A percentile compares a stretch with the other conserved stretches of the same genome.
phyloP scores from a whole-genome alignment of 2,113 vertebrate species.

The Varanus salvator region DNA sequence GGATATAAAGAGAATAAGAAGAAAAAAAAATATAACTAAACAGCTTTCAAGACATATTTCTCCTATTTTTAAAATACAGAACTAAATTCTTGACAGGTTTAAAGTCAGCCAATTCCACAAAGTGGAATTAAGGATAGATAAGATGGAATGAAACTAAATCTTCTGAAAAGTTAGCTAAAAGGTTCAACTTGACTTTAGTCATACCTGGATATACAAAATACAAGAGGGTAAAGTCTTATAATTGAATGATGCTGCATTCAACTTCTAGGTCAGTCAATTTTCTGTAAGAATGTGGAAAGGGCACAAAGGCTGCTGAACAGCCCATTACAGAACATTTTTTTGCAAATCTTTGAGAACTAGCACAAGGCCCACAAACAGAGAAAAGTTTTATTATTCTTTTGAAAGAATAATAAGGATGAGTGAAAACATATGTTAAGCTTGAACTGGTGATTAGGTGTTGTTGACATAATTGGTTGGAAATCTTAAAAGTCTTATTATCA shows the following conservation, averaged over 20 bases:
- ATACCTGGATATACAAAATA: neutral
- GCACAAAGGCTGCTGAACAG: constrained; percentile 9
- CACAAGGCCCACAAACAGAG: constrained; percentile 16
- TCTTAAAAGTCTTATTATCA: constrained; percentile 32
- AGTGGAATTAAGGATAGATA: neutral
- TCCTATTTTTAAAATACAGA: neutral
- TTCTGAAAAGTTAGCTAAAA: neutral
- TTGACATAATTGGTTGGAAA: constrained; percentile 45
- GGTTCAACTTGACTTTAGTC: neutral
- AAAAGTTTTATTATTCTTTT: constrained; percentile 17
- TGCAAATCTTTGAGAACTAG: constrained; percentile 39
- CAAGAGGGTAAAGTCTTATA: neutral
- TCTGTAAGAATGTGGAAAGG: neutral
- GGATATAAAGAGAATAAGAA: too few relatives aligned
- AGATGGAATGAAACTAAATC: neutral
- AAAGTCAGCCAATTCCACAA: neutral
- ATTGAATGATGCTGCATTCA: neutral
- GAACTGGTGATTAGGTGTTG: constrained; percentile 44
- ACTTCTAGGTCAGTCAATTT: neutral
- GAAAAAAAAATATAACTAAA: too few relatives aligned
- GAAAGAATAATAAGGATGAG: constrained; percentile 30
- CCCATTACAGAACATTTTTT: constrained; percentile 27
- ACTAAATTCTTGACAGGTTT: neutral
- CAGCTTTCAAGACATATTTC: too few relatives aligned
- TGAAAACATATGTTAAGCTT: constrained; percentile 54